These are phyloP conservation scores for Xylota sylvarum DNA, from an alignment of 2,888 invertebrate species.

Conservation along the genomic window DNA sequence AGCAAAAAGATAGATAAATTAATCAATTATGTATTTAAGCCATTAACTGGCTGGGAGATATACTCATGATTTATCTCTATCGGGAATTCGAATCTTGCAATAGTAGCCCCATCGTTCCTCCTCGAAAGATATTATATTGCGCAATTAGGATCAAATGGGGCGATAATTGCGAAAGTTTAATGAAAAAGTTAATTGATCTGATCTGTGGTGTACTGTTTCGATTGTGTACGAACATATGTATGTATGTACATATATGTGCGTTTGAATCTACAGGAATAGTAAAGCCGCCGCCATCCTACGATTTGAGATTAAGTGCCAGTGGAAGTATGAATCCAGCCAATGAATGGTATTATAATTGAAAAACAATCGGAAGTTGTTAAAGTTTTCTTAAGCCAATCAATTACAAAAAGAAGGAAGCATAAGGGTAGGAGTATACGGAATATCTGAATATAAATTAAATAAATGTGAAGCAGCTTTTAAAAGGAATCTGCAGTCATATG, in stretches of 20 bases:
- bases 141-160: slow-evolving; percentile 77
- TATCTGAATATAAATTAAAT: no score
- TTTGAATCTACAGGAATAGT: slow-evolving; percentile 13
- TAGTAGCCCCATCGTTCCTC: slow-evolving; percentile 44
- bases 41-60: slow-evolving; percentile 63
- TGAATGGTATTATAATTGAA: slow-evolving; percentile 32
- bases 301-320: slow-evolving; percentile 52
- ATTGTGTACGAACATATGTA: slow-evolving; percentile 1
- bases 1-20: slow-evolving; percentile 74
- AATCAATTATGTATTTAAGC: slow-evolving; percentile 77
- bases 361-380: slow-evolving; percentile 39
- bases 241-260: slow-evolving; percentile 2
- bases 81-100: slow-evolving; percentile 64
- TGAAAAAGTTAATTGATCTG: slow-evolving; percentile 77
- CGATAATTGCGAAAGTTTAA: slow-evolving; percentile 77
- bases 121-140: slow-evolving; percentile 71
- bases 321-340: slow-evolving; percentile 6
- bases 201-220: slow-evolving; percentile 56
- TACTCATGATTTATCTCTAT: slow-evolving; percentile 72
- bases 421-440: no score
- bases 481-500: no score
- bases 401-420: not conserved
- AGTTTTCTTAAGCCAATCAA: not conserved
- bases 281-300: not conserved
- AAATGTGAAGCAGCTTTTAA: no score